Evolutionary conservation across 2,888 invertebrate species (phyloP), one percentile per base, ranked within the genome.

Genomic region (Drosophila anomelani): DNA sequence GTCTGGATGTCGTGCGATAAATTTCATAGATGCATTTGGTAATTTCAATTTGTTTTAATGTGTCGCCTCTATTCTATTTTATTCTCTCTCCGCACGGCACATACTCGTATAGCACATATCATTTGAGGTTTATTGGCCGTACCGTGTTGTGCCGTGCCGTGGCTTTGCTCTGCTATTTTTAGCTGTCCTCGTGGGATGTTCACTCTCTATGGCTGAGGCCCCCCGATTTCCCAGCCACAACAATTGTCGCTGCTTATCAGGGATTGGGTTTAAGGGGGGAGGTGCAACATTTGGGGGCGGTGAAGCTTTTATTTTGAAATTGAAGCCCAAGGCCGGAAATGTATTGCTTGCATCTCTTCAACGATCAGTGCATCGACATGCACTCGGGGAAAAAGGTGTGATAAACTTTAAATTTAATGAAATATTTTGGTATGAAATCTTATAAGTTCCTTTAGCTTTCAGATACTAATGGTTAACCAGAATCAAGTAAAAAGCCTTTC

Each of bases 31-130:
- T 86, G 85, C 87, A 84, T 83, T 83, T 81, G 78, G 84, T 86
- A 78, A 83, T 83, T 84, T 86, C 83, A 84, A 86, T 84, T 86
- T 84, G 87, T 86, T 83, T 78, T 75, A 74, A 81, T 81, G 74
- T 75, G 85, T 81, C 81, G 72, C 66, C 54, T 67, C 56, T 67
- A 49, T 67, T 49, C 68, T 67, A 68, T 68, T 57, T 58, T 44
- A 29, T 56, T 32, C 56, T 15, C 66, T 39, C 46, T 34, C 53
- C 39, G 49, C 41, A 67, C 54, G 41, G 55, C 46, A 58, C 46
- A 68, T 54, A 54, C 3, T 2, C 23, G n/a, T n/a, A 26, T 70
- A 70, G 51, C 68, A 66, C 81, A 78, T 79, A 75, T 86, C 68
- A 81, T 81, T 67, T 79, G 86, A 84, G 80, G 81, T 83, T 83